A percentile compares a stretch with the other conserved stretches of the same genome.
phyloP scores from a whole-genome alignment of 1,140 invertebrate species.

The Trypoxylus dichotomus region DNA sequence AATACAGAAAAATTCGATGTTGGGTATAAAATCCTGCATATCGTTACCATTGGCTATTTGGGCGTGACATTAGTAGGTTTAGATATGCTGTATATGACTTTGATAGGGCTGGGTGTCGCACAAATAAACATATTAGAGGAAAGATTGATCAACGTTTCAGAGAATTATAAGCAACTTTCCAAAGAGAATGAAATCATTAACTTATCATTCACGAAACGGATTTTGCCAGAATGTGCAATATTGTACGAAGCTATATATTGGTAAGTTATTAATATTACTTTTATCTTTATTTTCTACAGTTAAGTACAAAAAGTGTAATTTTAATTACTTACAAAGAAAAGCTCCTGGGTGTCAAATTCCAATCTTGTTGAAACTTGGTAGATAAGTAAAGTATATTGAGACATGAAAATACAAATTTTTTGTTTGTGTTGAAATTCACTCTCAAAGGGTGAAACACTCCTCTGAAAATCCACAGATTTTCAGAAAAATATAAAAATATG shows the following conservation, averaged over 20 bases:
- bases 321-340: too few relatives aligned
- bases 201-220: neutral
- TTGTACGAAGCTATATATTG: neutral
- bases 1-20: neutral
- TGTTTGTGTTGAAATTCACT: too few relatives aligned
- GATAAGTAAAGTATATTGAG: too few relatives aligned
- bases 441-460: too few relatives aligned
- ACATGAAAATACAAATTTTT: too few relatives aligned
- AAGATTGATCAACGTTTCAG: neutral
- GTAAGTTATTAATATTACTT: neutral
- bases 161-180: neutral
- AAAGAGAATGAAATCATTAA: neutral
- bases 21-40: neutral
- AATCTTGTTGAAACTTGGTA: too few relatives aligned
- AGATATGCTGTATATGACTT: neutral
- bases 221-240: neutral
- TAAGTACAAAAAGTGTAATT: too few relatives aligned
- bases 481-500: too few relatives aligned
- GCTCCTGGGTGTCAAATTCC: too few relatives aligned
- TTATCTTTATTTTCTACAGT: too few relatives aligned
- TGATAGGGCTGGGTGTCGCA: neutral
- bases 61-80: neutral
- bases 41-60: neutral
- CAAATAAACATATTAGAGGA: neutral
- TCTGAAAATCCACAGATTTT: too few relatives aligned